Conservation (phyloP, 2,888 invertebrate species). For the Phlogophora meticulosa region DNA sequence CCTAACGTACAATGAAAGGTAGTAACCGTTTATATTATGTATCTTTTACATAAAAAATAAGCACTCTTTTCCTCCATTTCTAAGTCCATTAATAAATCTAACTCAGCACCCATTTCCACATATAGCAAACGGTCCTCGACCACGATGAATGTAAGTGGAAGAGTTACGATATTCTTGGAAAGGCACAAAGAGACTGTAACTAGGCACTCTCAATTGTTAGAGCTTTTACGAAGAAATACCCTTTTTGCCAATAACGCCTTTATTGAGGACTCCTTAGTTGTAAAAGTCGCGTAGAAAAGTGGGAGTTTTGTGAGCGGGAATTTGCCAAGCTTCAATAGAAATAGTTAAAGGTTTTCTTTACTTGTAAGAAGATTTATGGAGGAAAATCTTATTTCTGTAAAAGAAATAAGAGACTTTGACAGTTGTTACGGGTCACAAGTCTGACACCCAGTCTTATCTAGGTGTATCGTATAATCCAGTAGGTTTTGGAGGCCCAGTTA, state of each 20-base stretch:
- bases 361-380: constrained; percentile 18
- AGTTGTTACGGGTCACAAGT: too few species aligned
- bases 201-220: constrained; percentile 42
- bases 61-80: not conserved
- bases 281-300: constrained; percentile 35
- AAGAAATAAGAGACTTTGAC: not conserved
- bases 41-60: not conserved
- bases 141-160: constrained; percentile 31
- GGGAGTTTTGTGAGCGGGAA: constrained; percentile 14
- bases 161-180: constrained; percentile 40
- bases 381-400: not conserved
- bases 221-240: constrained; percentile 46
- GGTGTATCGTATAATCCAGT: too few species aligned
- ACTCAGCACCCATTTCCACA: constrained; percentile 23
- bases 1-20: too few species aligned
- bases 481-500: too few species aligned
- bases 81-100: constrained; percentile 8
- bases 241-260: constrained; percentile 50
- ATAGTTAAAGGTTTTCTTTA: constrained; percentile 18
- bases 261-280: constrained; percentile 28
- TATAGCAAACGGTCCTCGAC: constrained; percentile 28
- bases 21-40: not conserved
- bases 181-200: constrained; percentile 43
- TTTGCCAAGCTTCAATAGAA: constrained; percentile 18
- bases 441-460: too few species aligned